Evolutionary conservation across 1,140 invertebrate species (phyloP).

Genomic region (Drosophila melanica): DNA sequence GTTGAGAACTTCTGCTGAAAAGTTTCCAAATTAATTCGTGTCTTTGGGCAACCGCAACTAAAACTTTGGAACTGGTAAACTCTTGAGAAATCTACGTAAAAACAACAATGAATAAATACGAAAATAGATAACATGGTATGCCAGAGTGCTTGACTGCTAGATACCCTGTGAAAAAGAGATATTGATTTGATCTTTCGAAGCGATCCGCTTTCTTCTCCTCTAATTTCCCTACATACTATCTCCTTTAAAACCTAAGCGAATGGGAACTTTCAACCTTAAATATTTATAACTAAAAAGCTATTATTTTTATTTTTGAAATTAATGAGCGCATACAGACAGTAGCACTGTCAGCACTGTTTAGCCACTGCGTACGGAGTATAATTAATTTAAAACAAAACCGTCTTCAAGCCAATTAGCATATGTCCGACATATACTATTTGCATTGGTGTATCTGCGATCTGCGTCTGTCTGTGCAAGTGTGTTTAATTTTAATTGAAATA

Average conservation of each 20-base stretch:
- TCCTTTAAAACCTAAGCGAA: neutral
- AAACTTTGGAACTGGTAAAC: conserved; percentile 39
- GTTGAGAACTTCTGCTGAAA: conserved; percentile 48
- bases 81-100: conserved; percentile 23
- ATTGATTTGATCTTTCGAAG: no score
- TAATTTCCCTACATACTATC: no score
- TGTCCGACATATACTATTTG: conserved; percentile 24
- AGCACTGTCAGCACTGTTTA: neutral
- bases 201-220: neutral
- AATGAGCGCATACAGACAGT: no score
- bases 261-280: no score
- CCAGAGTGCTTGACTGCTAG: neutral
- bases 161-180: neutral
- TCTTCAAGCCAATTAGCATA: conserved; percentile 49
- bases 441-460: conserved; percentile 22
- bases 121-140: neutral
- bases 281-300: no score
- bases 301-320: no score
- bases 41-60: conserved; percentile 49
- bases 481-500: conserved; percentile 74
- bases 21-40: conserved; percentile 66
- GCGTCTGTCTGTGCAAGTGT: conserved; percentile 31
- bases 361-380: conserved; percentile 12
- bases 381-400: conserved; percentile 15
- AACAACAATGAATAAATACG: conserved; percentile 27